Evolutionary conservation across 1,140 invertebrate genomes (phyloP).

Genomic region (Goniozus legneri): DNA sequence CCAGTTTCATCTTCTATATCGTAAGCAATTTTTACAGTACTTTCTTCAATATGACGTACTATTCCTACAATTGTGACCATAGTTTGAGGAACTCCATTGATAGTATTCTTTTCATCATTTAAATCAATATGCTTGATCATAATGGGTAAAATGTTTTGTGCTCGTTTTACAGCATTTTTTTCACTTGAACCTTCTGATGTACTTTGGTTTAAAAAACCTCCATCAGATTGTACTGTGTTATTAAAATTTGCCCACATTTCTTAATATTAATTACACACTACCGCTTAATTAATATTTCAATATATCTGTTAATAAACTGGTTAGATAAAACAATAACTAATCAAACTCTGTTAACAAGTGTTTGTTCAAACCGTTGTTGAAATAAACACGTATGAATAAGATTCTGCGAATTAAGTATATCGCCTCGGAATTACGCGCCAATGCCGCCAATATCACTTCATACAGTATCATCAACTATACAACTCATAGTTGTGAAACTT

Average conservation of each 20-base stretch:
- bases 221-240: constrained; percentile 15
- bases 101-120: constrained; percentile 24
- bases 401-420: no score
- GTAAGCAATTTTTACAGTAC: constrained; percentile 41
- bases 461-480: no score
- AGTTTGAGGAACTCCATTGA: constrained; percentile 24
- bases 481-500: no score
- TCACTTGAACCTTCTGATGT: constrained; percentile 2
- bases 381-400: no score
- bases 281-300: no score
- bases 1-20: constrained; percentile 45
- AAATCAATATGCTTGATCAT: constrained; percentile 35
- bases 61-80: constrained; percentile 34
- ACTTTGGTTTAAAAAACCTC: constrained; percentile 35
- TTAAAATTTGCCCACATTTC: constrained; percentile 32
- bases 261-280: no score
- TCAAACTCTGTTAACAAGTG: no score
- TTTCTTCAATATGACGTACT: constrained; percentile 31
- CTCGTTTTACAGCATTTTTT: constrained; percentile 9
- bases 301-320: no score
- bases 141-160: constrained; percentile 35
- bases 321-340: no score
- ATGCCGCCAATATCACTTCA: no score
- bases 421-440: no score
- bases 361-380: no score